These are phyloP conservation scores for Drosophila austrosaltans DNA, from an alignment of 2,888 invertebrate species.

Conservation along the genomic window DNA sequence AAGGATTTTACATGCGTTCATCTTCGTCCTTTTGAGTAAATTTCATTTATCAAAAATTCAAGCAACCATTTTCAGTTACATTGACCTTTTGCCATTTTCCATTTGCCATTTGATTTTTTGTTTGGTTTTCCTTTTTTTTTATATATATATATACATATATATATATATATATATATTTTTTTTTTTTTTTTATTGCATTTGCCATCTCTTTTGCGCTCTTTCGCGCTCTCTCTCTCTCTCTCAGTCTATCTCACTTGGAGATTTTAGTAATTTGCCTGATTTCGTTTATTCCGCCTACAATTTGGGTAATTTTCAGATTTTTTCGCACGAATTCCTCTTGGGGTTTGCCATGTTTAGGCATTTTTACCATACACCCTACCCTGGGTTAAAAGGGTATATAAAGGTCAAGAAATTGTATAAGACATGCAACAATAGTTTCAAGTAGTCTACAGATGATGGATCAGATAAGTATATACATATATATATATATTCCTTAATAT, in stretches of 20 bases:
- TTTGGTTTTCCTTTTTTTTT: neutral
- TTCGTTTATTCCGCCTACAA: conserved; percentile 46
- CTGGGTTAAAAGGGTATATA: neutral
- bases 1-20: conserved; percentile 14
- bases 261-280: conserved; percentile 41
- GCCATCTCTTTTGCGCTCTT: conserved; percentile 15
- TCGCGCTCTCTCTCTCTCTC: conserved; percentile 31
- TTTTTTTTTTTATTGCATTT: conserved; percentile 2
- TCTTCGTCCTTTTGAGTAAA: conserved; percentile 6
- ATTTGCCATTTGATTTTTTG: conserved; percentile 19
- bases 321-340: conserved; percentile 16
- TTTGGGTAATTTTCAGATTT: conserved; percentile 28
- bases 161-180: too few species aligned
- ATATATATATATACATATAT: neutral
- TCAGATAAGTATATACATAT: too few species aligned
- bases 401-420: neutral
- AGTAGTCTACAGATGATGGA: too few species aligned
- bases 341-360: conserved; percentile 11
- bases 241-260: conserved; percentile 31
- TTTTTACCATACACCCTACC: neutral
- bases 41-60: conserved; percentile 20
- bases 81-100: conserved; percentile 21
- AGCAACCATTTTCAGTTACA: conserved; percentile 18
- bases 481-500: too few species aligned
- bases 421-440: too few species aligned